A percentile compares a stretch with the other conserved stretches of the same genome.
Evolutionary conservation across 2,797 vertebrate species (phyloP).

Genomic region (Sparidentex hasta): DNA sequence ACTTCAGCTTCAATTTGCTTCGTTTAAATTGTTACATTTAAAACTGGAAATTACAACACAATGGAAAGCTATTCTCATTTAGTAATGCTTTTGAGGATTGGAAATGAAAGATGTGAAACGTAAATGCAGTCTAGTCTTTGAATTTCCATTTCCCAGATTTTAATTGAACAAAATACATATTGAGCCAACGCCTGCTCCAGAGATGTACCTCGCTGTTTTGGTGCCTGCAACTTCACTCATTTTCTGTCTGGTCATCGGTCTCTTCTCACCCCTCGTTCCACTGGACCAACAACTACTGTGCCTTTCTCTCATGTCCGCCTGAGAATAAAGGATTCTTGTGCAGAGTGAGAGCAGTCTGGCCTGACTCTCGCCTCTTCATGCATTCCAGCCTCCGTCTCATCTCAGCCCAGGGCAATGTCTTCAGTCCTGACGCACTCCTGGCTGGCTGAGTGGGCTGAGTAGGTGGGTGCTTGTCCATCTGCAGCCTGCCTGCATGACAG

Average conservation of each 20-base stretch:
- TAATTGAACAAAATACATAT: conserved; percentile 16
- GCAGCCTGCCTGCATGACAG: conserved; percentile 23
- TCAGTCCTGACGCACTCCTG: conserved; percentile 35
- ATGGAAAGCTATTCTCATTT: background rate
- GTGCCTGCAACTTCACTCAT: conserved; percentile 18
- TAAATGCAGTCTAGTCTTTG: background rate
- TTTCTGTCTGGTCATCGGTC: conserved; percentile 41
- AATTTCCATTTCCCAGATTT: conserved; percentile 22
- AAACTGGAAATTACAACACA: conserved; percentile 33
- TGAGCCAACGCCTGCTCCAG: background rate
- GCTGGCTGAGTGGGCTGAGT: conserved; percentile 48
- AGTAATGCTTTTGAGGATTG: background rate
- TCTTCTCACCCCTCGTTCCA: conserved; percentile 18
- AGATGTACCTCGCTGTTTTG: background rate
- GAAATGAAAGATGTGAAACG: background rate
- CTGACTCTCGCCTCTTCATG: conserved; percentile 38
- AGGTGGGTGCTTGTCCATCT: conserved; percentile 54
- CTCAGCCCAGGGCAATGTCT: conserved; percentile 49
- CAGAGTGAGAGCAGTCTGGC: conserved; percentile 21
- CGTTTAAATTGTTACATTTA: conserved; percentile 25
- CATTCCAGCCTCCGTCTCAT: conserved; percentile 48
- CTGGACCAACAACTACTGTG: conserved; percentile 29
- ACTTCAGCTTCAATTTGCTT: conserved; percentile 32
- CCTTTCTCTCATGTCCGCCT: conserved; percentile 44
- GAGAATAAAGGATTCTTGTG: conserved; percentile 55